Percentiles rank a stretch among this genome's conserved stretches.
phyloP scores from a whole-genome alignment of 2,888 invertebrate genomes.

The Baccha elongata region DNA sequence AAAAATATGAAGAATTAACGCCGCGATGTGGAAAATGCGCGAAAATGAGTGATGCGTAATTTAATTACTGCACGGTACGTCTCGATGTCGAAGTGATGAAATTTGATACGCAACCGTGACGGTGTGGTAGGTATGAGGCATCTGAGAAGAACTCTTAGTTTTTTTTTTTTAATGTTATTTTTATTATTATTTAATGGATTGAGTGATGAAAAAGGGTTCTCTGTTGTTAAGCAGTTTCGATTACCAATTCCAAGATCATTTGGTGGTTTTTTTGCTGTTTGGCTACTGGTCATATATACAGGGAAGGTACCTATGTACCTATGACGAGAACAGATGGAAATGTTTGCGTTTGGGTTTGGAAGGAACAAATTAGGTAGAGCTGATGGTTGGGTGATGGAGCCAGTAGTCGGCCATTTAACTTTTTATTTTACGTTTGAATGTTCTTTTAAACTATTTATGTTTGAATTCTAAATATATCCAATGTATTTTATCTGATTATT shows the following conservation, averaged over 20 bases:
- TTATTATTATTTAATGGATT: constrained; percentile 23
- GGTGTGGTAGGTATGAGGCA: constrained; percentile 47
- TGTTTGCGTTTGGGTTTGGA: too few relatives aligned
- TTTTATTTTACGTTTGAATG: too few relatives aligned
- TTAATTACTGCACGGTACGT: constrained; percentile 58
- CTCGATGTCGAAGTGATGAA: constrained; percentile 33
- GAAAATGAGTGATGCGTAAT: constrained; percentile 74
- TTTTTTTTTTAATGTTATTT: constrained; percentile 16
- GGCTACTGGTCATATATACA: constrained; percentile 53
- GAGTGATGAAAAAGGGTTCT: constrained; percentile 35
- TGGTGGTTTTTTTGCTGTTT: constrained; percentile 54
- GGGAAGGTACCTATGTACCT: too few relatives aligned
- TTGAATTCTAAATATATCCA: too few relatives aligned
- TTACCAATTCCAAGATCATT: constrained; percentile 71
- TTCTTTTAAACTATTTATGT: too few relatives aligned
- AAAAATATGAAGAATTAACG: constrained; percentile 54
- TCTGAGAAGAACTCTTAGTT: constrained; percentile 34
- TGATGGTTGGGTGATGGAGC: too few relatives aligned
- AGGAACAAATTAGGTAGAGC: too few relatives aligned
- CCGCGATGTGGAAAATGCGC: constrained; percentile 74
- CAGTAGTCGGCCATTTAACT: too few relatives aligned
- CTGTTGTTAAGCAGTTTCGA: constrained; percentile 51
- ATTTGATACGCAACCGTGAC: constrained; percentile 59
- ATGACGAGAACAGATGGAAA: constrained; percentile 52
- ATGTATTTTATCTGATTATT: too few relatives aligned